Percentiles rank a stretch among this genome's conserved stretches.
Conservation (phyloP, 2,797 vertebrate species). For the Phoxinus dragarum region DNA sequence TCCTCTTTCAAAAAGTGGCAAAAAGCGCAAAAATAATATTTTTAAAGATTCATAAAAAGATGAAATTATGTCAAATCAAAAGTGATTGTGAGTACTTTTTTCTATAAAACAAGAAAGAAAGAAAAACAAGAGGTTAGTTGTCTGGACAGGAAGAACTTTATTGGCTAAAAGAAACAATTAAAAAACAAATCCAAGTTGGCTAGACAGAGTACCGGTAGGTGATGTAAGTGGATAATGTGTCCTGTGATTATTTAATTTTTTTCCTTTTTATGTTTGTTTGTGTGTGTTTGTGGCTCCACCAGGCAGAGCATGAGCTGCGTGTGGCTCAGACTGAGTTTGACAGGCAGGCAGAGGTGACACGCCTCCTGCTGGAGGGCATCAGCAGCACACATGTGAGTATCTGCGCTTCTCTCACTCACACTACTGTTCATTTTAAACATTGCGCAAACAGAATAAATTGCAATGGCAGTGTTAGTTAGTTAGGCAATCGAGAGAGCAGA, state of each 20-base stretch:
- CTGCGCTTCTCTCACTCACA: background rate
- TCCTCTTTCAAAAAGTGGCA: background rate
- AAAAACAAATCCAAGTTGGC: background rate
- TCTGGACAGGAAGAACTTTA: no score
- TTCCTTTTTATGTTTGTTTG: background rate
- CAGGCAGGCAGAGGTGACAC: conserved; percentile 92
- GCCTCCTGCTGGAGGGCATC: conserved; percentile 93
- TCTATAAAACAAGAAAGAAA: background rate
- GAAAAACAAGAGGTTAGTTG: no score
- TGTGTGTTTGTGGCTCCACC: conserved; percentile 21
- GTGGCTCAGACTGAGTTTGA: conserved; percentile 96
- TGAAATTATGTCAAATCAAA: background rate
- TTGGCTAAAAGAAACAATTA: background rate
- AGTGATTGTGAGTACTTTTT: background rate
- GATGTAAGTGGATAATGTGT: background rate
- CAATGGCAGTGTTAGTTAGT: background rate
- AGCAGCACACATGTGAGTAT: conserved; percentile 93
- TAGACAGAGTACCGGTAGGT: background rate
- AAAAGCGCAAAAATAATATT: background rate
- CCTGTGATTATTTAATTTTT: background rate
- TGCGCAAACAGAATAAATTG: background rate
- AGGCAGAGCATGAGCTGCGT: conserved; percentile 94
- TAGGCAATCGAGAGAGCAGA: no score
- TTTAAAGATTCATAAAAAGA: background rate
- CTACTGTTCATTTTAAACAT: background rate